Conservation (phyloP, 1,140 invertebrate genomes). For the Musca vetustissima region DNA sequence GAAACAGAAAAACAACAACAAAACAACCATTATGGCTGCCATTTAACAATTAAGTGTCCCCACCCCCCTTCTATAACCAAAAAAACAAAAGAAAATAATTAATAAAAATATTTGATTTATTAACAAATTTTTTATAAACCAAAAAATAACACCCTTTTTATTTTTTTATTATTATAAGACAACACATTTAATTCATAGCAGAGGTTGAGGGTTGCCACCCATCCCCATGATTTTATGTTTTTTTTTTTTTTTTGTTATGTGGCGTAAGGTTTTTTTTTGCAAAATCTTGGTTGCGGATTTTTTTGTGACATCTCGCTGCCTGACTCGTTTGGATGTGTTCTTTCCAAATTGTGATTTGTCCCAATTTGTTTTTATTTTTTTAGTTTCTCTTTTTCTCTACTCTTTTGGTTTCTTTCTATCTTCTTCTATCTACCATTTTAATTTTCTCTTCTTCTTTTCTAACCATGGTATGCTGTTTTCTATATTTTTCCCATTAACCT, state of each 20-base stretch:
- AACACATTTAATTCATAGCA: slow-evolving; percentile 13
- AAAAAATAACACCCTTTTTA: slow-evolving; percentile 5
- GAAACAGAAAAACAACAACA: neutral
- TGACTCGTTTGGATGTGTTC: neutral
- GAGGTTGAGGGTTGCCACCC: neutral
- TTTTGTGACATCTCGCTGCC: neutral
- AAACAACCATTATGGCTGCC: slow-evolving; percentile 21
- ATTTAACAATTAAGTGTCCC: slow-evolving; percentile 19
- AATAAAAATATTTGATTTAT: slow-evolving; percentile 22
- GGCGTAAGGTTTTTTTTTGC: slow-evolving; percentile 9
- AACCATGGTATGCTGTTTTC: too few relatives aligned
- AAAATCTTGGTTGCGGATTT: slow-evolving; percentile 28
- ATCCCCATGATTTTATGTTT: neutral
- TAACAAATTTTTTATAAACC: slow-evolving; percentile 16
- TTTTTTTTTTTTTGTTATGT: neutral
- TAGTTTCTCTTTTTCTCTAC: neutral
- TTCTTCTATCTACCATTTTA: neutral
- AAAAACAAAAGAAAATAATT: neutral
- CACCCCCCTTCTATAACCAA: neutral
- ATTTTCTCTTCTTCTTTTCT: slow-evolving; percentile 6
- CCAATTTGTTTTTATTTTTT: slow-evolving; percentile 4
- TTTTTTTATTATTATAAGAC: slow-evolving; percentile 3
- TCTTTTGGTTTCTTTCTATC: neutral
- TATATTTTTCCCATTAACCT: too few relatives aligned
- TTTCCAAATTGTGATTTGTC: neutral